A percentile compares a stretch with the other conserved stretches of the same genome.
These are phyloP conservation scores for Etheostoma spectabile DNA, from an alignment of 2,113 vertebrate species.

Conservation along the genomic window DNA sequence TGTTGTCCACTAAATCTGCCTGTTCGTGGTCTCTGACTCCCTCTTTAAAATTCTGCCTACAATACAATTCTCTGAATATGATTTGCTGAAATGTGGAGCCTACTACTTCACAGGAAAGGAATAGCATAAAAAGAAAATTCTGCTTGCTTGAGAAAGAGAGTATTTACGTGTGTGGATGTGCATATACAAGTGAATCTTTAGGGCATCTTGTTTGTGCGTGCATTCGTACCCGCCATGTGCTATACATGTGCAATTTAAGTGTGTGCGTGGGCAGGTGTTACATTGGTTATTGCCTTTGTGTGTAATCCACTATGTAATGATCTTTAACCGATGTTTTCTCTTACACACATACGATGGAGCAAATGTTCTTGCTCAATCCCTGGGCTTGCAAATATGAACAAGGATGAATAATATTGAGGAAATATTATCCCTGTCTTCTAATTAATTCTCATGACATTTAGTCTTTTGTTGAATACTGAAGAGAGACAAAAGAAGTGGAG, in stretches of 20 bases:
- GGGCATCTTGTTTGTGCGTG: neutral
- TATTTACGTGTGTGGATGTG: neutral
- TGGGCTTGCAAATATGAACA: slow-evolving; percentile 6
- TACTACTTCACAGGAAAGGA: slow-evolving; percentile 33
- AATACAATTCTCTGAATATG: slow-evolving; percentile 19
- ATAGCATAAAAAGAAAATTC: neutral
- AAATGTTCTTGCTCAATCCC: neutral
- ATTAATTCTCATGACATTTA: slow-evolving; percentile 52
- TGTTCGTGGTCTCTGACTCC: neutral
- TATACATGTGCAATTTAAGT: neutral
- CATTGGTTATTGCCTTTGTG: slow-evolving; percentile 12
- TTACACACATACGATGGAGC: slow-evolving; percentile 9
- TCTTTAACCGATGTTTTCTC: neutral
- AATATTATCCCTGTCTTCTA: slow-evolving; percentile 5
- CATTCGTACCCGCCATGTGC: neutral
- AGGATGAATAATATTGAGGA: neutral
- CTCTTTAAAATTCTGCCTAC: slow-evolving; percentile 42
- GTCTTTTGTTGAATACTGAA: slow-evolving; percentile 19
- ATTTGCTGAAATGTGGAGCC: slow-evolving; percentile 27
- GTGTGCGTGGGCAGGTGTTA: neutral
- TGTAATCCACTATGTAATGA: slow-evolving; percentile 20
- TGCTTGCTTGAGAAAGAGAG: slow-evolving; percentile 12
- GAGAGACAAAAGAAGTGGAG: neutral
- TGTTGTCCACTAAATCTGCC: slow-evolving; percentile 11
- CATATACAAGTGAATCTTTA: neutral